phyloP scores from a whole-genome alignment of 2,113 vertebrate species.

The Myiozetetes cayanensis region DNA sequence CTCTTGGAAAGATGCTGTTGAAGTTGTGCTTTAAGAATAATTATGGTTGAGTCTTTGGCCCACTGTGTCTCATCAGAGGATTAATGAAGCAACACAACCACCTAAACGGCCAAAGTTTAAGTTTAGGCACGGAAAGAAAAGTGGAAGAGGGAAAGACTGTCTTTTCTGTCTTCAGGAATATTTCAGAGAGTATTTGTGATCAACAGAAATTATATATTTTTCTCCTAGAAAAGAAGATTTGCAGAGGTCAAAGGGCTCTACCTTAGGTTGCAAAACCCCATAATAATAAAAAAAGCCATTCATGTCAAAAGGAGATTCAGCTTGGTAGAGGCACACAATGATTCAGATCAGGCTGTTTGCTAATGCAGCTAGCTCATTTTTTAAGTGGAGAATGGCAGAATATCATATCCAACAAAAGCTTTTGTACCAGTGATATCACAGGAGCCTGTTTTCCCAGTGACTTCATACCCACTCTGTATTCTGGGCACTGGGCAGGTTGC shows the following conservation, averaged over 20 bases:
- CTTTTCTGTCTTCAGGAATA: background rate
- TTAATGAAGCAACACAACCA: background rate
- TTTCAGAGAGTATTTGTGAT: background rate
- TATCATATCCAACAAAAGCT: background rate
- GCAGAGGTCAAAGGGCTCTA: background rate
- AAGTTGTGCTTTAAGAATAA: conserved; percentile 17
- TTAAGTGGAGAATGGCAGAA: background rate
- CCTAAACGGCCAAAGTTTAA: background rate
- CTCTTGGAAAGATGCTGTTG: conserved; percentile 24
- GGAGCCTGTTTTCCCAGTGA: background rate
- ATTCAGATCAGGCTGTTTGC: background rate
- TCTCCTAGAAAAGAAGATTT: background rate
- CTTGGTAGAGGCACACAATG: background rate
- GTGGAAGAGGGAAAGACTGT: background rate
- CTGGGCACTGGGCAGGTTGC: background rate
- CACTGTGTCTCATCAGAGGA: background rate
- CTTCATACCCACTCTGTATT: background rate
- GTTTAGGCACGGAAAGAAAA: background rate
- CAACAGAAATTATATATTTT: background rate
- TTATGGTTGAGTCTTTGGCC: conserved; percentile 1
- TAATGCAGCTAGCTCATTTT: background rate
- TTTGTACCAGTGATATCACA: background rate
- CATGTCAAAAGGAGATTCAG: background rate
- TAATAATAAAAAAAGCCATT: background rate
- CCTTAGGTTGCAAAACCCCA: background rate